phyloP scores from a whole-genome alignment of 2,888 invertebrate genomes.

The Rhyacophila evoluta region DNA sequence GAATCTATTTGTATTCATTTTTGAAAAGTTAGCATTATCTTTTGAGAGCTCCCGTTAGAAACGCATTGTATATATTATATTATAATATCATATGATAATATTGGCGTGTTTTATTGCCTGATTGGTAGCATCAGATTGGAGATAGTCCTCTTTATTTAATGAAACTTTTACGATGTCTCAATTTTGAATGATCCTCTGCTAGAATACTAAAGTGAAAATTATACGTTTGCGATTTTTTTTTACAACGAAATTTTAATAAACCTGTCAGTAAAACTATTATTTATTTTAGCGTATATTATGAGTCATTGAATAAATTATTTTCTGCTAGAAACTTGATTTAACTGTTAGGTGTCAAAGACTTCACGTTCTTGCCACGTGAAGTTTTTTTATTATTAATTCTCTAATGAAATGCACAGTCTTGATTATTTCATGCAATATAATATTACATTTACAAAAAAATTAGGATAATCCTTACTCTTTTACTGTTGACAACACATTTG shows the following conservation, averaged over 20 bases:
- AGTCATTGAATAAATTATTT: slow-evolving; percentile 12
- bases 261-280: slow-evolving; percentile 13
- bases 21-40: neutral
- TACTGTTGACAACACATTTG: no score
- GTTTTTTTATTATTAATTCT: no score
- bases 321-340: neutral
- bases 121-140: neutral
- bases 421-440: no score
- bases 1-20: slow-evolving; percentile 18
- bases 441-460: no score
- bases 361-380: neutral
- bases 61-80: neutral
- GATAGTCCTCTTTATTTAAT: neutral
- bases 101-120: neutral
- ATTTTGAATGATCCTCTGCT: slow-evolving; percentile 1
- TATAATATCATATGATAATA: no score
- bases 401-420: no score
- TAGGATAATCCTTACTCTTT: no score
- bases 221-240: slow-evolving; percentile 1
- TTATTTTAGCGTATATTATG: neutral
- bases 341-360: neutral
- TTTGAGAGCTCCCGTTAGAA: slow-evolving; percentile 1
- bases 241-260: neutral
- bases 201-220: neutral
- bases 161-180: slow-evolving; percentile 7